Conservation (phyloP, 2,113 vertebrate genomes). For the Bufo gargarizans region DNA sequence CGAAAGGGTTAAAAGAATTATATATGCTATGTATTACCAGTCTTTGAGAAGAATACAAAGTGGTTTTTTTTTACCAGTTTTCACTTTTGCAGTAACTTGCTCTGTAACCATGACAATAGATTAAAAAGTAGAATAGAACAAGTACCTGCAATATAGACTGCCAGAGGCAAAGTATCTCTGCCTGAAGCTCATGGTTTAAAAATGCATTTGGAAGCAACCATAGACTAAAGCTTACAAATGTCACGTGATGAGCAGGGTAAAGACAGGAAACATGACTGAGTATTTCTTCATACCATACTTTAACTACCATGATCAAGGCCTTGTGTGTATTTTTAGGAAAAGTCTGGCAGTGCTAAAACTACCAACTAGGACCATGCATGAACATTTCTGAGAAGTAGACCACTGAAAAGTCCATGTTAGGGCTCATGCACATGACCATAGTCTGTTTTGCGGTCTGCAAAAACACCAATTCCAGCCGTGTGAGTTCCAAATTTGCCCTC, state of each 20-base stretch:
- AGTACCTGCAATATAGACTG: neutral
- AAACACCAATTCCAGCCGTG: too few relatives aligned
- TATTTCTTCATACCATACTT: too few relatives aligned
- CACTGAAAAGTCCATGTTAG: too few relatives aligned
- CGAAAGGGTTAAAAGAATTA: neutral
- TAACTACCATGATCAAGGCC: too few relatives aligned
- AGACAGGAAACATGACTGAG: too few relatives aligned
- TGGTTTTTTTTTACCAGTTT: neutral
- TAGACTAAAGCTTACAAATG: neutral
- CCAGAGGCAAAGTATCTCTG: conserved; percentile 2
- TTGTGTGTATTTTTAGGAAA: too few relatives aligned
- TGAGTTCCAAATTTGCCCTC: too few relatives aligned
- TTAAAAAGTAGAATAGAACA: conserved; percentile 13
- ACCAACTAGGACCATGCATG: too few relatives aligned
- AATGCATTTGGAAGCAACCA: conserved; percentile 60
- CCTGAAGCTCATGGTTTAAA: conserved; percentile 61
- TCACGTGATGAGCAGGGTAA: neutral
- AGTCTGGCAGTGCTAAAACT: too few relatives aligned
- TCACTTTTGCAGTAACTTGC: neutral
- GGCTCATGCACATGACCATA: too few relatives aligned
- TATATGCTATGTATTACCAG: neutral
- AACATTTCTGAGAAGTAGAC: too few relatives aligned
- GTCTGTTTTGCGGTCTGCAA: too few relatives aligned
- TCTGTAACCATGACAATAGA: conserved; percentile 15
- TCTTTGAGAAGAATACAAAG: neutral